Conservation (phyloP, 2,113 vertebrate genomes). For the Zosterops borbonicus region DNA sequence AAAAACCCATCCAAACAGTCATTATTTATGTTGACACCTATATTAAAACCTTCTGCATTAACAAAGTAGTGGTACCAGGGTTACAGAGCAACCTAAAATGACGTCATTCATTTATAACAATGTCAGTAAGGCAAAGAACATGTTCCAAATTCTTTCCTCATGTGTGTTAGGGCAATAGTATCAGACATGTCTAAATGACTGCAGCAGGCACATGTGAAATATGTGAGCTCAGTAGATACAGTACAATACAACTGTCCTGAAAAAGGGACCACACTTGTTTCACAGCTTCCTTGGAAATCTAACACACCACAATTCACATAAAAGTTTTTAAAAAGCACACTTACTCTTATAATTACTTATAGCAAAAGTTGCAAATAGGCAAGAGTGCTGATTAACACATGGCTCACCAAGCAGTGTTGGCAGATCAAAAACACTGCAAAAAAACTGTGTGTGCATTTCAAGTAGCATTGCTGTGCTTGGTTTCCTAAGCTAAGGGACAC, state of each 20-base stretch:
- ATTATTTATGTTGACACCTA: neutral
- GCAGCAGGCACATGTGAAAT: neutral
- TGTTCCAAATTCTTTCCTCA: neutral
- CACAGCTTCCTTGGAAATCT: neutral
- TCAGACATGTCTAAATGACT: neutral
- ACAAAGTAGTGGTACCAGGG: neutral
- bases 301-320: neutral
- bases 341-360: neutral
- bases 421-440: neutral
- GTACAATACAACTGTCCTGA: neutral
- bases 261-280: neutral
- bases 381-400: neutral
- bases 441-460: neutral
- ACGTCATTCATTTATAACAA: neutral
- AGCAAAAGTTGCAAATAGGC: neutral
- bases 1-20: neutral
- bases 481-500: neutral
- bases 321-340: neutral
- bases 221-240: neutral
- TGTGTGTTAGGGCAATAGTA: neutral
- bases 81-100: neutral
- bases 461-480: neutral
- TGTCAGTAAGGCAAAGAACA: neutral
- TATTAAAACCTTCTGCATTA: neutral
- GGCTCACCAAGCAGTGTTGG: neutral